phyloP scores from a whole-genome alignment of 2,888 invertebrate species.

The Caradrina clavipalpis region DNA sequence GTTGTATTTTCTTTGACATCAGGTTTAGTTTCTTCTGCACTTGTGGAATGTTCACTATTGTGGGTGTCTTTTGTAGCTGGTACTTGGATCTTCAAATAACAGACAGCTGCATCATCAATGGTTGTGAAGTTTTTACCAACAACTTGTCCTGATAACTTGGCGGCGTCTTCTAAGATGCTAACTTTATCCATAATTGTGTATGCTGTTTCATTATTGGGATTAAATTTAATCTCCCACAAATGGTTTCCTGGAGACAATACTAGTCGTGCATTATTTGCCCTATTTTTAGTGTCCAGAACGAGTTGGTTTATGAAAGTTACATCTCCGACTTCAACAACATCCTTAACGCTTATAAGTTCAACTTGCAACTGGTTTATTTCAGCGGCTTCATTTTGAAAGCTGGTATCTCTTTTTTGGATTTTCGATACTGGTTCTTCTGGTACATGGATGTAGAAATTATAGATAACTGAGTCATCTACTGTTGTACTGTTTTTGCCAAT shows the following conservation, averaged over 20 bases:
- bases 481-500: not conserved
- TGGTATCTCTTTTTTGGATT: too few relatives aligned
- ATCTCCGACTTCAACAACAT: not conserved
- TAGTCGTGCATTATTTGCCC: not conserved
- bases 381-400: too few relatives aligned
- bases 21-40: too few relatives aligned
- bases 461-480: not conserved
- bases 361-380: not conserved
- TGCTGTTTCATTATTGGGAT: not conserved
- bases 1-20: too few relatives aligned
- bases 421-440: not conserved
- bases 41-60: too few relatives aligned
- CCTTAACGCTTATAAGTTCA: not conserved
- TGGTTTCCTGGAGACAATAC: slow-evolving; percentile 1
- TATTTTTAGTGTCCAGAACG: not conserved
- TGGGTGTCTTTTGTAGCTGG: too few relatives aligned
- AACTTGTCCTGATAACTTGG: slow-evolving; percentile 2
- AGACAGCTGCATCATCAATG: not conserved
- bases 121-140: not conserved
- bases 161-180: not conserved
- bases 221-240: slow-evolving; percentile 24
- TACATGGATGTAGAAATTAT: not conserved
- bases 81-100: not conserved
- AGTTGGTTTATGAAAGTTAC: not conserved
- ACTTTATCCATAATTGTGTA: not conserved